phyloP scores from a whole-genome alignment of 2,797 vertebrate species.

The Nyctibius grandis region DNA sequence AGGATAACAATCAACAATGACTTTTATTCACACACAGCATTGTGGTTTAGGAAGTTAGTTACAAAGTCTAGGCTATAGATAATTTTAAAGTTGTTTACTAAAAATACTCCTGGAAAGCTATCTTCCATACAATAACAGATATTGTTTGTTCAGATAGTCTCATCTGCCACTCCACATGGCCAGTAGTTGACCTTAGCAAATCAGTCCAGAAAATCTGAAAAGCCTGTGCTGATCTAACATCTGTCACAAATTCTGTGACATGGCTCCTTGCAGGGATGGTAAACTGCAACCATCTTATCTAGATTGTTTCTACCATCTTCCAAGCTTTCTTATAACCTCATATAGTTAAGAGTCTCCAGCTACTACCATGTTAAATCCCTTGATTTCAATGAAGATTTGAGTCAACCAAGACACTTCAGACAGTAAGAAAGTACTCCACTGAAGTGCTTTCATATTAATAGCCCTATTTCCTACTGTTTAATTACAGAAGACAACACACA shows the following conservation, averaged over 20 bases:
- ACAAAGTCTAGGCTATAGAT: neutral
- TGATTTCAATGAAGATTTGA: conserved; percentile 1
- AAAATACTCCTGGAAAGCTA: neutral
- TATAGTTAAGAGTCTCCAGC: neutral
- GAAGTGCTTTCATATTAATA: neutral
- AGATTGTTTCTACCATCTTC: neutral
- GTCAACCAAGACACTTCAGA: neutral
- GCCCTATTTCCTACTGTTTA: neutral
- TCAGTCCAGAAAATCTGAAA: conserved; percentile 25
- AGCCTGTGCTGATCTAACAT: neutral
- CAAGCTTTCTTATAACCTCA: neutral
- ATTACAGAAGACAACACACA: neutral
- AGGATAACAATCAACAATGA: neutral
- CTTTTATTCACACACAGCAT: neutral
- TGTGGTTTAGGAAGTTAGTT: neutral
- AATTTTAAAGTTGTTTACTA: neutral
- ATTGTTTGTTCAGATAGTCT: neutral
- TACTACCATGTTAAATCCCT: neutral
- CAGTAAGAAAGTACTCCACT: neutral
- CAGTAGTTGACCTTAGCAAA: conserved; percentile 9
- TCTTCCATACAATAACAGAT: neutral
- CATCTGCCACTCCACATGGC: neutral
- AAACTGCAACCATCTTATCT: neutral
- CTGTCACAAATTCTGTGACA: conserved; percentile 17
- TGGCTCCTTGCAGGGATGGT: neutral